Conservation (phyloP, 2,113 vertebrate genomes). For the Dipodomys ordii region DNA sequence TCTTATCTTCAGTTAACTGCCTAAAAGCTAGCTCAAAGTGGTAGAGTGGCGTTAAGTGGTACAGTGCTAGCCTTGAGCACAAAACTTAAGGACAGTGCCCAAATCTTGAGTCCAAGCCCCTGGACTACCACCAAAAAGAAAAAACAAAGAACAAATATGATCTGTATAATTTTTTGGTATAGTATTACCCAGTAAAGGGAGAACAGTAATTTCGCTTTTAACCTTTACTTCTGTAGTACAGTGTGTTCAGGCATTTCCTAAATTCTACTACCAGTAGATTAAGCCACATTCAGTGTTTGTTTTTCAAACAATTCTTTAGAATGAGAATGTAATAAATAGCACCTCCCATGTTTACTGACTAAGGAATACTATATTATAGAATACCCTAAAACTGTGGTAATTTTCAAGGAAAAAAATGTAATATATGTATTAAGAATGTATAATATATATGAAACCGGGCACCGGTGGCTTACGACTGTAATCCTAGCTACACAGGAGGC, state of each 20-base stretch:
- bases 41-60: no score
- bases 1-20: no score
- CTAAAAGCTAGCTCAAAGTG: no score
- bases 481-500: no score
- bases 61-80: no score
- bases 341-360: background rate
- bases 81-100: no score
- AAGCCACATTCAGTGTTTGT: slow-evolving; percentile 10
- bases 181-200: background rate
- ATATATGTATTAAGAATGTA: no score
- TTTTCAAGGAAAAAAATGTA: slow-evolving; percentile 17
- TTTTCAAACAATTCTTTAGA: slow-evolving; percentile 42
- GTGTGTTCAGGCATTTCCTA: slow-evolving; percentile 46
- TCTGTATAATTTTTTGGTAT: slow-evolving; percentile 36
- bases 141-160: background rate
- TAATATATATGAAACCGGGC: no score
- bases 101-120: no score
- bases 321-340: background rate
- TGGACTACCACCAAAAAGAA: no score
- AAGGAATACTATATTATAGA: background rate
- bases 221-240: background rate
- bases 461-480: no score
- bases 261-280: background rate
- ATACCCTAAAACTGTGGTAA: slow-evolving; percentile 31
- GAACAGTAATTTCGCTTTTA: slow-evolving; percentile 7